phyloP scores from a whole-genome alignment of 53 echinoderm and acorn worm species.

The Stichopus horrens region DNA sequence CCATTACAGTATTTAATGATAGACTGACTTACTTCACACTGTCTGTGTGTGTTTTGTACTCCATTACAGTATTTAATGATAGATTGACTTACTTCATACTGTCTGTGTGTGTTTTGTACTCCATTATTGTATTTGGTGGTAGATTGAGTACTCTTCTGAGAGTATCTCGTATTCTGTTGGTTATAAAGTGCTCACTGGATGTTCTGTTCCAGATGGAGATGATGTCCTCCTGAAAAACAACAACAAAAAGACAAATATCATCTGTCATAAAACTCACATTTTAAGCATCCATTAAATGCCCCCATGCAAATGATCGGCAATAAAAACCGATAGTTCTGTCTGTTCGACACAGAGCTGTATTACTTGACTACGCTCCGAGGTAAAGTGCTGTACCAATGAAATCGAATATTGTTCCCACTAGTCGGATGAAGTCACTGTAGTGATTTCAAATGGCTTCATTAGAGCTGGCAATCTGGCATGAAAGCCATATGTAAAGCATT shows the following conservation, averaged over 20 bases:
- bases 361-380: too few relatives aligned
- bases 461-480: too few relatives aligned
- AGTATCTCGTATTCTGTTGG: conserved; percentile 84
- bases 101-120: conserved; percentile 95
- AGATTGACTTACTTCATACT: conserved; percentile 77
- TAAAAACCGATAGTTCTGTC: too few relatives aligned
- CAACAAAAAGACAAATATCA: not conserved
- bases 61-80: conserved; percentile 57
- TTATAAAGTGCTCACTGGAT: conserved; percentile 81
- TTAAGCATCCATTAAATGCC: too few relatives aligned
- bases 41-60: conserved; percentile 97
- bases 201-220: conserved; percentile 99
- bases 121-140: conserved; percentile 95
- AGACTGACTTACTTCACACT: conserved; percentile 80
- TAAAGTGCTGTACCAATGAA: too few relatives aligned
- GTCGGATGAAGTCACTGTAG: too few relatives aligned
- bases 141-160: conserved; percentile 88
- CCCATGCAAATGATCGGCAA: too few relatives aligned
- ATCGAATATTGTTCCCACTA: too few relatives aligned
- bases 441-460: too few relatives aligned
- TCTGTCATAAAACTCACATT: not conserved
- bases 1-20: too few relatives aligned
- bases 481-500: too few relatives aligned
- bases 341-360: too few relatives aligned
- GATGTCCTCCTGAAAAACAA: conserved; percentile 83